Conservation (phyloP, 1,140 invertebrate genomes). For the Drosophila ananassae region DNA sequence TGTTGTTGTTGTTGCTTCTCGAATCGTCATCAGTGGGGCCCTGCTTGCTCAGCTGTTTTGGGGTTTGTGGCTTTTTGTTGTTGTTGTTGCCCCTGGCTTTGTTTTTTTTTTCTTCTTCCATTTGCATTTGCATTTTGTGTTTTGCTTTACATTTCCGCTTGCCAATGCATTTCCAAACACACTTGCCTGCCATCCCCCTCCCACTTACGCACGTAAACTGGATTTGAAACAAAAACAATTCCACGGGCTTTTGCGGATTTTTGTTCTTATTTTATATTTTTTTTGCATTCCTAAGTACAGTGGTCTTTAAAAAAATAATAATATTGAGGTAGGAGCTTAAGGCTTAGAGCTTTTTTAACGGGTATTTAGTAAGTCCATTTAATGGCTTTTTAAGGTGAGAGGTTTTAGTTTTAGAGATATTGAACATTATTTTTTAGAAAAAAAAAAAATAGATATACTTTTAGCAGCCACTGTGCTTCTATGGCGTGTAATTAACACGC, state of each 20-base stretch:
- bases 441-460: not conserved
- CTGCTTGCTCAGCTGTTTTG: conserved; percentile 50
- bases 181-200: not conserved
- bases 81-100: conserved; percentile 32
- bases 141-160: conserved; percentile 72
- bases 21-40: conserved; percentile 21
- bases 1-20: conserved; percentile 26
- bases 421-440: not conserved
- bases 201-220: conserved; percentile 32
- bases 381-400: not conserved
- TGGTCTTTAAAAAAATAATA: not conserved
- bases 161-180: conserved; percentile 62
- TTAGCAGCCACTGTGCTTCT: conserved; percentile 23
- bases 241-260: conserved; percentile 23
- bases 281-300: conserved; percentile 18
- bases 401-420: not conserved
- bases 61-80: conserved; percentile 10
- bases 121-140: conserved; percentile 59
- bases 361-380: not conserved
- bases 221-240: conserved; percentile 29
- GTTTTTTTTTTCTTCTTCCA: too few relatives aligned
- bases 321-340: not conserved
- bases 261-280: conserved; percentile 24
- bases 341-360: not conserved
- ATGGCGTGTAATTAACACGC: conserved; percentile 52